Evolutionary conservation across 2,797 vertebrate species (phyloP), one percentile per base, ranked within the genome.

Genomic region (Discoglossus pictus): DNA sequence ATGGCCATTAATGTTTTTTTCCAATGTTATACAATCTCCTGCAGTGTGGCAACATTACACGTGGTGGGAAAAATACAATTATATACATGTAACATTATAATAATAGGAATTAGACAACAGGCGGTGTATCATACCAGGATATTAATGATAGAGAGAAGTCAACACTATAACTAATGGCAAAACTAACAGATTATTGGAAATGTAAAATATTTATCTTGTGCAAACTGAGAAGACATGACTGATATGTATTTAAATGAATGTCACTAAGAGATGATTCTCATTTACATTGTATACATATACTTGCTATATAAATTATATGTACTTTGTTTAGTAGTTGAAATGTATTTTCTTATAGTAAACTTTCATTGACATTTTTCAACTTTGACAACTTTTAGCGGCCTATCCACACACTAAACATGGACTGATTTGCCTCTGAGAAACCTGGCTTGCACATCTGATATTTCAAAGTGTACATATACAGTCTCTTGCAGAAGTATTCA

Each of bases 11-110:
- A 69, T 62, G 50, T 60, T 69, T 51, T 69, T 47, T 48, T 43
- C 42, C 23, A 47, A 61, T 62, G 62, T 62, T 62, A 60, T 62
- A 58, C 51, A 48, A 69, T 31, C 50, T 47, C 67, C 50, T 53
- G 59, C 67, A 62, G 67, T 54, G 67, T 47, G 60, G 56, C 39
- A 68, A 44, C 39, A 54, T 69, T 61, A 62, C 54, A 62, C 31
- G 25, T 55, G 39, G 27, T 42, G 55, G 40, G 47, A 61, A 62
- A 44, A 23, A 55, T 47, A 52, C 46, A 62, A 61, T 62, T 69
- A 62, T 62, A 69, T 51, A 69, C 62, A 62, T 69, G 56, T 53
- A 48, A 62, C 58, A 38, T 47, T 69, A 47, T 69, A 69, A 69
- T 69, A 62, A 61, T 56, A 54, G 59, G 59, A 69, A 69, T 69